Percentiles rank a stretch among this genome's conserved stretches.
These are phyloP conservation scores for Rostratula benghalensis DNA, from an alignment of 2,113 vertebrate species.

Conservation along the genomic window DNA sequence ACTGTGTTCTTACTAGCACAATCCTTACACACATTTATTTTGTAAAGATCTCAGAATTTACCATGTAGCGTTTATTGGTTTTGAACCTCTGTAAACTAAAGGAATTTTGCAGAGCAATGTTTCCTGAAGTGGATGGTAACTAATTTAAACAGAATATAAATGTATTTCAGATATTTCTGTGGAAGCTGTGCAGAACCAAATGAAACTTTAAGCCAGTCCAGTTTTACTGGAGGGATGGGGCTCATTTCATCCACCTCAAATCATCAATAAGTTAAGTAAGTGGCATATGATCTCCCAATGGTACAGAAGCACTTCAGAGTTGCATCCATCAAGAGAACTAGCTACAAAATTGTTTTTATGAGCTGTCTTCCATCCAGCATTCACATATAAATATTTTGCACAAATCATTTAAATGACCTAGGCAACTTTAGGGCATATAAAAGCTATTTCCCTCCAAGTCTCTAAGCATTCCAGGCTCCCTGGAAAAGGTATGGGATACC, in stretches of 20 bases:
- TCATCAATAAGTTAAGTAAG: not conserved
- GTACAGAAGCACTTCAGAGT: not conserved
- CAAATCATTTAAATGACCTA: not conserved
- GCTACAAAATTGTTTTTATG: not conserved
- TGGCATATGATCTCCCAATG: not conserved
- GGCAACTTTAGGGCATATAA: not conserved
- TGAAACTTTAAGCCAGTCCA: not conserved
- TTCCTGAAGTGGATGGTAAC: not conserved
- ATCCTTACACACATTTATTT: not conserved
- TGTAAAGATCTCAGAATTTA: not conserved
- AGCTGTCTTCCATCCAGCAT: not conserved
- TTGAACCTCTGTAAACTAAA: not conserved
- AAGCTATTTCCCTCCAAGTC: not conserved
- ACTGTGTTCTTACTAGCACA: not conserved
- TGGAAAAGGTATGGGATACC: not conserved
- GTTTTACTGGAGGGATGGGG: not conserved
- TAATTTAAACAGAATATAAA: not conserved
- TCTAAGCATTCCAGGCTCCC: not conserved
- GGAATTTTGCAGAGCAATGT: not conserved
- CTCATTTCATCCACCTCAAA: not conserved
- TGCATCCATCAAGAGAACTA: not conserved
- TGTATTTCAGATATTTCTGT: not conserved
- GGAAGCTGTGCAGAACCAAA: not conserved
- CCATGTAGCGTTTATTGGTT: not conserved
- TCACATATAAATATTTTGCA: not conserved